Evolutionary conservation across 2,888 invertebrate genomes (phyloP), one percentile per base, ranked within the genome.

Genomic region (Aporophyla lueneburgensis): DNA sequence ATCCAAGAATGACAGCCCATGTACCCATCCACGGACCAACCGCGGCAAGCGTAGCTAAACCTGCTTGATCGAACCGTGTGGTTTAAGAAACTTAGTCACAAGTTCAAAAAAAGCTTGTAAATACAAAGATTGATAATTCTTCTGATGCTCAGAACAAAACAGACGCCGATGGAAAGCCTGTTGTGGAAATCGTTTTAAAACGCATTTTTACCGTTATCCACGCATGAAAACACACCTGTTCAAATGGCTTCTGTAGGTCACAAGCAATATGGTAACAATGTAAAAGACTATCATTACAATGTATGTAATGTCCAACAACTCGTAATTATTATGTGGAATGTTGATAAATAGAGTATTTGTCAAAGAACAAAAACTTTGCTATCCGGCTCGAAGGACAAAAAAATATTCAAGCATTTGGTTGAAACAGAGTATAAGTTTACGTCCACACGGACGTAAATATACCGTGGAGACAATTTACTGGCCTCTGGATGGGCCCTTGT

Each of bases 141-240:
- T 1, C 58, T 58, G 58, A 10, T 27, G 27, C 4, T 6, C 58
- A 16, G 16, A 0, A 58, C 27, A 16, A 27, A 27, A 58, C 16
- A 19, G 27, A 27, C 58, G 7, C 16, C 27, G 7, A 58, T 58
- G 2, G 16, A 27, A 58, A 58, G 16, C 4, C 9, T 9, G 16
- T 16, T 16, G 58, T 58, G 58, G 27, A 58, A 24, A 58, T 27
- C 1, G 19, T 58, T 27, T 27, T 58, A 56, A 33, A 24, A 56
- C 24, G 56, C 24, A 56, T 24, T 56, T 56, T 24, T 56, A 56
- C 71, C 33, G 73, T 54, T 73, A 77, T 33, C 21, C 49, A 51
- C 53, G 62, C 62, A 73, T 81, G 69, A 71, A 70, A 62, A 56
- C 51, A 56, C 69, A 72, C 58, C 49, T 54, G 71, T 71, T 71